Base-by-base conservation (phyloP, 2,888 invertebrate species). In the Schrankia costaestrigalis region DNA sequence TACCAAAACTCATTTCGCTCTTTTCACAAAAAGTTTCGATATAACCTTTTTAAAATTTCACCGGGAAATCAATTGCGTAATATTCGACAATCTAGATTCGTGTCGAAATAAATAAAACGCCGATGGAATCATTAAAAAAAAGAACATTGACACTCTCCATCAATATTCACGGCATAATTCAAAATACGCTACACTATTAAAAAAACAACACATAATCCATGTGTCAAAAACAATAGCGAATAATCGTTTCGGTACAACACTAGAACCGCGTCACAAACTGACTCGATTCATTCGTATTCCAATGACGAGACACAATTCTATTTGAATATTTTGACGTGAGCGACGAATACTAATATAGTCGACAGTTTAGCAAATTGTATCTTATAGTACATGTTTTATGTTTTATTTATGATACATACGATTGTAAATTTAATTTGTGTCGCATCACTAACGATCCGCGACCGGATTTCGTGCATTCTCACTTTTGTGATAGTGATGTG, bases 241-340 rank as follows among this genome's bases (percentile, higher is more conserved):
- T 62, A 70, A 68, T 64, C 63, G 69, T 70, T 66, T 69, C 62
- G 66, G 68, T 64, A 62, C 66, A 61, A 50, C 55, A 58, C 55
- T 54, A 56, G 59, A 23, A 52, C 52, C 51, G 52, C 63, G 57
- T 61, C 56, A 64, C 55, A 61, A 65, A 64, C 58, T 50, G 43
- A 58, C 50, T 66, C 67, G 62, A 67, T 65, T 66, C 69, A 72
- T 74, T 78, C 55, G 74, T 74, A 81, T 84, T 78, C 81, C 64
- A 60, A 64, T 70, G 71, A 72, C 77, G 71, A 61, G 52, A 59
- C 68, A 68, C 78, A 68, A 76, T 75, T 76, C 73, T 64, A 84
- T 86, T 84, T 83, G 83, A 85, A 85, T 86, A 83, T 78, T 77
- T 77, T 69, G 74, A 73, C 68, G 66, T 70, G 65, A 64, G 62